Base-by-base conservation (phyloP, 1,140 invertebrate genomes). In the Drosophila lacteicornis region DNA sequence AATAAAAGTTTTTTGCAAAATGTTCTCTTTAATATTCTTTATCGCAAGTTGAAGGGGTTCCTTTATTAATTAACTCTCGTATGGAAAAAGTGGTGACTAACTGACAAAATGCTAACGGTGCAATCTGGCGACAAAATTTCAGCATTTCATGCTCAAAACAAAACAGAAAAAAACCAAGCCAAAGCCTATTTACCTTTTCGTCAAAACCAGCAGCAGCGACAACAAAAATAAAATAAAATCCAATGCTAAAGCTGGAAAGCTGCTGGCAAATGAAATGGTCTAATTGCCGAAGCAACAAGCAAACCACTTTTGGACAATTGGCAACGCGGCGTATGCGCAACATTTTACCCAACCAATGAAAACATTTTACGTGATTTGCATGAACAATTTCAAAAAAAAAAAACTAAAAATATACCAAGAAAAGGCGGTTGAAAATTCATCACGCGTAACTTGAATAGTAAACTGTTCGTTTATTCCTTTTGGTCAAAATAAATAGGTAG, bases 281-380 rank as follows among this genome's bases (percentile, higher is more conserved):
- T 71, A 79, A 83, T 83, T 76, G 71, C 61, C 47, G 43, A 58
- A 46, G 59, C 51, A 76, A 58, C 57, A 42, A 30, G 33, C 43
- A 22, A 67, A 47, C 75, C 57, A 25, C 56, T 63, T 55, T 57
- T 62, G 45, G 33, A 47, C 71, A 76, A 73, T 58, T 50, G 70
- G 70, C 71, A 63, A 77, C 45, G 43, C 63, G 47, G 57, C 74
- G 62, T 50, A 77, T 78, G 74, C 74, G 74, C 73, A 78, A 77
- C 63, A 79, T 75, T 75, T 70, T 46, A 33, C 33, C 43, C 46
- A 43, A 19, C 42, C 61, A 53, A 57, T 78, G 74, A 61, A 76
- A 69, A 78, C 63, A 77, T 57, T 80, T 68, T 68, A 86, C 82
- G 83, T 87, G 82, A 73, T 87, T 86, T 80, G 83, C 83, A 76